phyloP scores from a whole-genome alignment of 2,888 invertebrate species.

The Macrostomum cliftonense region DNA sequence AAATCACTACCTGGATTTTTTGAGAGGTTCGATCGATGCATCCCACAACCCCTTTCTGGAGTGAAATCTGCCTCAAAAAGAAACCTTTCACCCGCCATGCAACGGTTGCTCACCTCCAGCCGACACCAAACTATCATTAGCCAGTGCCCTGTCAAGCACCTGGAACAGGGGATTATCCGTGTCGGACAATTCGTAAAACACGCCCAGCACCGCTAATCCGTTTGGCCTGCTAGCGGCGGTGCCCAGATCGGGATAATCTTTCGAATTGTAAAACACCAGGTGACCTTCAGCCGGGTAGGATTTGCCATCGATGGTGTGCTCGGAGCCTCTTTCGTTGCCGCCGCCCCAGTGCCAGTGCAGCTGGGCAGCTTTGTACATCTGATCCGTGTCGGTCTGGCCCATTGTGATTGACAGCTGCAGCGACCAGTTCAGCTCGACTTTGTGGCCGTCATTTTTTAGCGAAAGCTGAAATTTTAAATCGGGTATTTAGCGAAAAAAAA shows the following conservation, averaged over 20 bases:
- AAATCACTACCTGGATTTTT: too few relatives aligned
- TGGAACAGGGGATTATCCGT: conserved; percentile 21
- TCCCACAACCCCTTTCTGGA: too few relatives aligned
- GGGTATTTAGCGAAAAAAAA: too few relatives aligned
- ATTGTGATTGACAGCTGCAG: too few relatives aligned
- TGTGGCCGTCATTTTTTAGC: too few relatives aligned
- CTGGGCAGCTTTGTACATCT: conserved; percentile 45
- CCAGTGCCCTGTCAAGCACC: conserved; percentile 19
- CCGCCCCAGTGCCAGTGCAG: conserved; percentile 67
- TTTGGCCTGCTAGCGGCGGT: conserved; percentile 42
- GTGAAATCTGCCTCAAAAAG: too few relatives aligned
- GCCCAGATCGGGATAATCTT: conserved; percentile 39
- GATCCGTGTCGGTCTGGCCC: too few relatives aligned
- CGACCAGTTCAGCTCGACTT: too few relatives aligned
- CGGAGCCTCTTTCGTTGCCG: conserved; percentile 53
- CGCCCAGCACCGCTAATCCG: conserved; percentile 49
- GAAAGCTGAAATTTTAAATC: too few relatives aligned
- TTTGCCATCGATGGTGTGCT: conserved; percentile 54
- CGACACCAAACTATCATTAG: conserved; percentile 17
- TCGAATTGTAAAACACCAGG: conserved; percentile 53
- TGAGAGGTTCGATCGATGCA: too few relatives aligned
- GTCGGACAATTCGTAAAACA: conserved; percentile 44
- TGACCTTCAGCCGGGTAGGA: conserved; percentile 47
- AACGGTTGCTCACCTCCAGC: background rate
- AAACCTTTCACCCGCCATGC: too few relatives aligned